Percentiles rank a stretch among this genome's conserved stretches.
Evolutionary conservation across 1,140 invertebrate species (phyloP).

Genomic region (Oscheius sp.): DNA sequence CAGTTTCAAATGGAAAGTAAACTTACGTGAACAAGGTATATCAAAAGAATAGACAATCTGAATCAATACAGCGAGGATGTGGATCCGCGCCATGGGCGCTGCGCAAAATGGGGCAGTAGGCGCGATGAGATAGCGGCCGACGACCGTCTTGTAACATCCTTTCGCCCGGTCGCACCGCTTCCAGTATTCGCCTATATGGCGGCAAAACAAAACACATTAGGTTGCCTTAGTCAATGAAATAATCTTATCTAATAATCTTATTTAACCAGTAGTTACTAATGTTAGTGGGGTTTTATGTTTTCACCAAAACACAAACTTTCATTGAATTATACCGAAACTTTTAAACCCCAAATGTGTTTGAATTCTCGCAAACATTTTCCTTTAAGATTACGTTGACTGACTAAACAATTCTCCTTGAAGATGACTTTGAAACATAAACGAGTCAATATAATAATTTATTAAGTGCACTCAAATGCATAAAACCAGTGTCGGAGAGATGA

Average conservation of each 20-base stretch:
- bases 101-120: conserved; percentile 8
- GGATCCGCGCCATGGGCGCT: neutral
- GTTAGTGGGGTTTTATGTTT: too few relatives aligned
- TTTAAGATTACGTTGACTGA: too few relatives aligned
- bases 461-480: neutral
- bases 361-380: too few relatives aligned
- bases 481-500: neutral
- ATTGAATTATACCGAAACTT: too few relatives aligned
- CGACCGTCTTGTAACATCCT: neutral
- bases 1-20: neutral
- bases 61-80: conserved; percentile 7
- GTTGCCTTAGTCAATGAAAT: neutral
- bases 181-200: too few relatives aligned
- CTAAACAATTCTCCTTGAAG: too few relatives aligned
- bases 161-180: neutral
- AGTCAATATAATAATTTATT: too few relatives aligned
- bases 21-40: conserved; percentile 56
- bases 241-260: too few relatives aligned
- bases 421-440: too few relatives aligned
- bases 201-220: neutral
- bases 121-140: conserved; percentile 8
- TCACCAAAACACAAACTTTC: too few relatives aligned
- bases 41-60: conserved; percentile 40
- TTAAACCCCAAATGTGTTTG: too few relatives aligned
- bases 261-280: neutral